Conservation (phyloP, 2,888 invertebrate species). For the Tetheella fluctuosa region DNA sequence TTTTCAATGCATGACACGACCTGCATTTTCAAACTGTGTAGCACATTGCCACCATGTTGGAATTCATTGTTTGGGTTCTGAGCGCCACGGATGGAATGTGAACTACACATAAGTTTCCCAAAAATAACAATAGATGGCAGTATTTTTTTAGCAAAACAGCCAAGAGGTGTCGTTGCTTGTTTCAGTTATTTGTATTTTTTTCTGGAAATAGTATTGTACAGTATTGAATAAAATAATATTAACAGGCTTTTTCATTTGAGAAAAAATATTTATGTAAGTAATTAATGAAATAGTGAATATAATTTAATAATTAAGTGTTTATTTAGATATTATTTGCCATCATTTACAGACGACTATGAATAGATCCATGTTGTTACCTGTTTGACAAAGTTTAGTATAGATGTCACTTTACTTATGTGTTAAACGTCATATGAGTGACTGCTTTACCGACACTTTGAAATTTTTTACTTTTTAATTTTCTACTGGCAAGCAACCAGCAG, state of each 20-base stretch:
- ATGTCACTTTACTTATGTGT: conserved; percentile 23
- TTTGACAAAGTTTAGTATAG: conserved; percentile 15
- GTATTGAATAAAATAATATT: neutral
- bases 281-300: neutral
- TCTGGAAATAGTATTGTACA: neutral
- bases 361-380: neutral
- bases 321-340: neutral
- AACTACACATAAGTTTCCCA: conserved; percentile 51
- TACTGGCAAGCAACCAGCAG: neutral
- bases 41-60: conserved; percentile 84
- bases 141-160: conserved; percentile 6
- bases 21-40: conserved; percentile 85
- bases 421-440: conserved; percentile 24
- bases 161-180: neutral
- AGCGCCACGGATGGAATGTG: conserved; percentile 69
- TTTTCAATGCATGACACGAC: conserved; percentile 84
- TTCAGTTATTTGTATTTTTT: neutral
- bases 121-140: conserved; percentile 48
- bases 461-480: neutral
- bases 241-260: neutral
- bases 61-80: conserved; percentile 84
- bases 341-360: neutral
- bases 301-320: too few species aligned
- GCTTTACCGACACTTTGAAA: conserved; percentile 31
- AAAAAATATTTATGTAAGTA: neutral